phyloP scores from a whole-genome alignment of 2,113 vertebrate species.

The Callopanchax toddi region DNA sequence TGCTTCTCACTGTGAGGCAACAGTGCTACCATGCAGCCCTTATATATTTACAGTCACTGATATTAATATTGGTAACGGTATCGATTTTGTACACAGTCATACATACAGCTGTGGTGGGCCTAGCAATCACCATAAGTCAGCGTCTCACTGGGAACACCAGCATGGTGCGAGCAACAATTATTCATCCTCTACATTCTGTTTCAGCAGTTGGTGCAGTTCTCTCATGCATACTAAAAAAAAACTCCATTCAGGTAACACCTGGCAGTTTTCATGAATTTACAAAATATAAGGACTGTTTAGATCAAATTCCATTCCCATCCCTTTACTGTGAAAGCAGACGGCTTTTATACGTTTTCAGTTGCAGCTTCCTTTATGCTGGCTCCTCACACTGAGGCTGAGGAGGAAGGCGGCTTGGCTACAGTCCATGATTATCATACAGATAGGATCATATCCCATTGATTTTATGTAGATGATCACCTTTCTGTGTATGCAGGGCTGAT shows the following conservation, averaged over 20 bases:
- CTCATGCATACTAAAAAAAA: not conserved
- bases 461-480: slow-evolving; percentile 99
- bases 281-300: too few relatives aligned
- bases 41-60: too few relatives aligned
- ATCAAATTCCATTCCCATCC: not conserved
- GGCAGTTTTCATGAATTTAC: too few relatives aligned
- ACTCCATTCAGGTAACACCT: not conserved
- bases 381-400: slow-evolving; percentile 39
- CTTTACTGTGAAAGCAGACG: slow-evolving; percentile 17
- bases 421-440: slow-evolving; percentile 88
- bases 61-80: slow-evolving; percentile 60
- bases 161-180: slow-evolving; percentile 45
- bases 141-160: slow-evolving; percentile 62
- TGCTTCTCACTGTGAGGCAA: too few relatives aligned
- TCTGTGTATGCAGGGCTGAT: slow-evolving; percentile 93
- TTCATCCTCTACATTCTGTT: slow-evolving; percentile 19
- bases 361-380: slow-evolving; percentile 18
- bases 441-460: slow-evolving; percentile 93
- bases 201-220: not conserved
- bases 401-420: slow-evolving; percentile 65
- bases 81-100: slow-evolving; percentile 66
- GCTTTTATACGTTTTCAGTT: slow-evolving; percentile 23
- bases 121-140: slow-evolving; percentile 62
- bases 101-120: slow-evolving; percentile 67
- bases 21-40: too few relatives aligned